Base-by-base conservation (phyloP, 2,113 vertebrate genomes). In the Typhlomys cinereus region DNA sequence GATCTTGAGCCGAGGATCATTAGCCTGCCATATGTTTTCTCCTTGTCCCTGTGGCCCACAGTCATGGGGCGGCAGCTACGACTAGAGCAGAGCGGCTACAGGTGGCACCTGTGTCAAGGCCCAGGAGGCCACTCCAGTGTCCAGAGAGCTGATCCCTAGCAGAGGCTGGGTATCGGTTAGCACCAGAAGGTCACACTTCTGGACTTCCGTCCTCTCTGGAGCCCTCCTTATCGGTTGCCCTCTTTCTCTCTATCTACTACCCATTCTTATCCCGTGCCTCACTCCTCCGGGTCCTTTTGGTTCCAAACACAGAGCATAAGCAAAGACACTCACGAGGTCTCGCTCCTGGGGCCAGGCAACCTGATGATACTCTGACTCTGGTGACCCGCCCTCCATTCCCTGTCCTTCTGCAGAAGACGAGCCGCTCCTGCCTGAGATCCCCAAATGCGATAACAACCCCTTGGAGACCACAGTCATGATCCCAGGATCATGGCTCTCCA, bases 391-490 rank as follows among this genome's bases (percentile, higher is more conserved):
- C 31, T 79, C n/a, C 34, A 13, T n/a, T 20, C 27, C 39, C 62
- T 21, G 7, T 80, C 20, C 91, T 27, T 80, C 48, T 91, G 17
- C 92, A 98, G 98, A 98, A 71, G 98, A 98, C 0, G 97, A 97
- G 54, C 92, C 80, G 0, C 21, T 93, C 13, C 94, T 98, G 34
- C 97, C 97, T 10, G 92, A 86, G 87, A 96, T 97, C 96, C 95
- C 96, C 89, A 91, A 95, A 94, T 54, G 97, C 96, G 86, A 96
- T 2, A 41, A 80, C 34, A 89, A 91, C 0, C 34, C 64, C 52
- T 95, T 98, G 82, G 97, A 97, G 4, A 98, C 98, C 14, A 92
- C 96, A 1, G 96, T 98, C 29, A 95, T 98, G 88, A 87, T 74
- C 70, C 98, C 98, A 0, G 93, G 88, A 0, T 96, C 96, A 1